A percentile compares a stretch with the other conserved stretches of the same genome.
Evolutionary conservation across 2,113 vertebrate species (phyloP).

Genomic region (Anser brachyrhynchus): DNA sequence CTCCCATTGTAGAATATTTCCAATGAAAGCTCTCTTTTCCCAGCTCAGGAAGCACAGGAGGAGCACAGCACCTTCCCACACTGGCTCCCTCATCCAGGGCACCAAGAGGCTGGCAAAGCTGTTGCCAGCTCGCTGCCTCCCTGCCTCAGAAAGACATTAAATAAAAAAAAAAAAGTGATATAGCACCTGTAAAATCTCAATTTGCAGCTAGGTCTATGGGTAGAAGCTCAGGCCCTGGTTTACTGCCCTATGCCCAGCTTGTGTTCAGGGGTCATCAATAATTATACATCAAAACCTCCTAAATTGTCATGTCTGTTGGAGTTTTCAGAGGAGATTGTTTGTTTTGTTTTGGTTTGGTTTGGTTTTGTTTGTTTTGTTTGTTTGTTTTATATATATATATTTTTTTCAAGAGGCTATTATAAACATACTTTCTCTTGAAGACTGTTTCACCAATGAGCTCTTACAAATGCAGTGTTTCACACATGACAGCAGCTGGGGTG

Average conservation of each 20-base stretch:
- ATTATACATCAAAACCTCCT: background rate
- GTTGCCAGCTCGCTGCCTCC: background rate
- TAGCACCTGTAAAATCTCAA: background rate
- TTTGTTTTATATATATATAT: too few species aligned
- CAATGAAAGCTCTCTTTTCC: background rate
- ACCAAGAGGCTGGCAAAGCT: background rate
- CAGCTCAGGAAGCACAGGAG: background rate
- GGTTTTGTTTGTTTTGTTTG: too few species aligned
- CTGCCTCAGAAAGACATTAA: background rate
- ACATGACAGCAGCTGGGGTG: background rate
- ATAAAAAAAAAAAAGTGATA: background rate
- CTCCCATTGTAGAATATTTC: background rate
- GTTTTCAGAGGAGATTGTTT: background rate
- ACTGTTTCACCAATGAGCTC: background rate
- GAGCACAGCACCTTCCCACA: background rate
- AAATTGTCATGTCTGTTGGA: rapidly evolving
- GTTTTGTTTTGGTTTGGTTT: background rate
- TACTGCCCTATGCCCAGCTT: background rate
- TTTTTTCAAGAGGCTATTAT: background rate
- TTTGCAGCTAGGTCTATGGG: background rate
- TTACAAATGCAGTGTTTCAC: background rate
- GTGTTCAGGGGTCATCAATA: background rate
- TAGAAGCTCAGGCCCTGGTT: background rate
- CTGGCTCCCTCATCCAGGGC: background rate
- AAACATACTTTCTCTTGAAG: background rate